A percentile compares a stretch with the other conserved stretches of the same genome.
Conservation (phyloP, 1,140 invertebrate species). For the Himalopsyche phryganea region DNA sequence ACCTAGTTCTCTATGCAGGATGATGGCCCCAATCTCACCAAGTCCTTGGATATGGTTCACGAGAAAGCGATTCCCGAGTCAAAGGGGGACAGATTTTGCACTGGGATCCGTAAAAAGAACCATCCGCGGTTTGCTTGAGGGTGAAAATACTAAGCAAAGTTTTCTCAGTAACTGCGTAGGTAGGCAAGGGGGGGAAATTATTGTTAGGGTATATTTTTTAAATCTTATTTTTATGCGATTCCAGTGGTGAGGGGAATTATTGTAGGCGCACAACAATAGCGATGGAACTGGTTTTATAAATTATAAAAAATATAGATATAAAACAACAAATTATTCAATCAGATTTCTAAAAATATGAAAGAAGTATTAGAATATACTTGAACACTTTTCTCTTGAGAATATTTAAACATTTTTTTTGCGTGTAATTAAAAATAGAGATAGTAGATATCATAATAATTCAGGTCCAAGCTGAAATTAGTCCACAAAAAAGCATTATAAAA, state of each 20-base stretch:
- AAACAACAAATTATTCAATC: too few relatives aligned
- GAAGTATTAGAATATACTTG: too few relatives aligned
- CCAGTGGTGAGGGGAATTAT: constrained; percentile 12
- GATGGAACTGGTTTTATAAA: neutral
- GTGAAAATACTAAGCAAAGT: constrained; percentile 31
- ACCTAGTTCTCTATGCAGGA: constrained; percentile 28
- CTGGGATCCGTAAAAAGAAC: constrained; percentile 12
- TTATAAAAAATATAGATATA: neutral
- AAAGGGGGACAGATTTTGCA: neutral
- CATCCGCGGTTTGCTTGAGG: constrained; percentile 30
- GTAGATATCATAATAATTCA: too few relatives aligned
- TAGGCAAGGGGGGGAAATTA: constrained; percentile 22
- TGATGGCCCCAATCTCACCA: constrained; percentile 26
- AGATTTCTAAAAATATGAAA: too few relatives aligned
- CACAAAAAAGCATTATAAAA: too few relatives aligned
- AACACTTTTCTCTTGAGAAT: too few relatives aligned
- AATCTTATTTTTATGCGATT: constrained; percentile 29
- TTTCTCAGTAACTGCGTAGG: constrained; percentile 24
- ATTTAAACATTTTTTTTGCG: too few relatives aligned
- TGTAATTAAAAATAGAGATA: too few relatives aligned
- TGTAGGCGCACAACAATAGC: neutral
- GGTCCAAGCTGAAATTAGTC: too few relatives aligned
- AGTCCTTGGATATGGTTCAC: neutral
- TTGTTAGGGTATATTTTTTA: constrained; percentile 28
- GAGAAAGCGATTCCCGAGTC: neutral